Evolutionary conservation across 2,888 invertebrate genomes (phyloP).

Genomic region (Epistrophe grossulariae): DNA sequence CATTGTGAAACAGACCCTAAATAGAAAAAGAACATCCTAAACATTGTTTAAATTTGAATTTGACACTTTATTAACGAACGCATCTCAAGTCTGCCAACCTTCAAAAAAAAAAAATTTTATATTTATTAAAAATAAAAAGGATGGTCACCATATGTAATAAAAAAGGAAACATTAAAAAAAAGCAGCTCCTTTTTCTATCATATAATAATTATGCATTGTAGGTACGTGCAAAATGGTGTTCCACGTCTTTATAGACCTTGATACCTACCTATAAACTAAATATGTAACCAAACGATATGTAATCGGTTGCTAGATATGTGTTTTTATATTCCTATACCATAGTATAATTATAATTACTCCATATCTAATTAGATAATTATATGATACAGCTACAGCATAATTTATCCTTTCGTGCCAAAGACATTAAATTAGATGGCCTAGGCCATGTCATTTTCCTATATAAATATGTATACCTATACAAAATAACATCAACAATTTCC

Average conservation of each 20-base stretch:
- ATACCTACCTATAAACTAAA: neutral
- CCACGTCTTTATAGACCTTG: neutral
- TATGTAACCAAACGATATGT: neutral
- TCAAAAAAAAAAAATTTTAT: too few relatives aligned
- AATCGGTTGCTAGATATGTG: slow-evolving; percentile 21
- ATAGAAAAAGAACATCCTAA: too few relatives aligned
- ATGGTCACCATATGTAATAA: neutral
- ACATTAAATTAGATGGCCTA: slow-evolving; percentile 56
- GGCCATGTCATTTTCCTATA: neutral
- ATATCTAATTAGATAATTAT: slow-evolving; percentile 70
- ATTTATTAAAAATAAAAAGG: too few relatives aligned
- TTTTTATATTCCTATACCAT: neutral
- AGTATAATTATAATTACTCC: slow-evolving; percentile 61
- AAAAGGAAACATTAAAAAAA: neutral
- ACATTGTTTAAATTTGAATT: too few relatives aligned
- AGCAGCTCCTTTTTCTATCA: neutral
- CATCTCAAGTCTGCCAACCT: too few relatives aligned
- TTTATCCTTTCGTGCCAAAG: slow-evolving; percentile 56
- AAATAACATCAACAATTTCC: neutral
- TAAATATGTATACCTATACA: too few relatives aligned
- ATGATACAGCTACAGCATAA: slow-evolving; percentile 62
- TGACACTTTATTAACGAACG: too few relatives aligned
- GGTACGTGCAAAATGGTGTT: neutral
- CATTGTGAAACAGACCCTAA: too few relatives aligned
- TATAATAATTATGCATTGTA: neutral